Base-by-base conservation (phyloP, 2,888 invertebrate genomes). In the Tetrapedia diversipes region DNA sequence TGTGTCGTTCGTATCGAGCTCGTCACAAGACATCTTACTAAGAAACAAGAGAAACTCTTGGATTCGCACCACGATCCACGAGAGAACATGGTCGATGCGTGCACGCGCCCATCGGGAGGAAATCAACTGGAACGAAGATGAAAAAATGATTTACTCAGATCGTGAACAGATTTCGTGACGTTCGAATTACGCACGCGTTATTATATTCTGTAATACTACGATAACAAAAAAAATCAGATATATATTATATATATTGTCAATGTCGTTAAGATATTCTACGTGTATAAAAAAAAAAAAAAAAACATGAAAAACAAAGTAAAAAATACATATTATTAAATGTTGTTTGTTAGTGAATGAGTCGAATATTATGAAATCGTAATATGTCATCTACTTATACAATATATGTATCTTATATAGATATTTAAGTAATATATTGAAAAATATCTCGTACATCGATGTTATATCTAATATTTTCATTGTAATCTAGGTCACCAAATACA, bases 401-500 rank as follows among this genome's bases (percentile, higher is more conserved):
- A 82, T 83, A 73, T 86, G 77, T 80, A 86, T 86, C 85, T 84
- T 78, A 77, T 63, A 82, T 84, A 83, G 80, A 71, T 75, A 85
- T 80, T 81, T 82, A 83, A 86, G 73, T 80, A 85, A 83, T 69
- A 72, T 88, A 84, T 84, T 83, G 76, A 80, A 83, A 84, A 82
- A 78, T 86, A 83, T 82, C 80, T 82, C 75, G 80, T 86, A 86
- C 80, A 81, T 88, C 83, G 83, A 86, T 88, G 87, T 89, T 88
- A 87, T 83, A 85, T 86, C 85, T 86, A 82, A 84, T 89, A 86
- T 88, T 89, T 86, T 87, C 85, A 87, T 87, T 88, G 87, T 84
- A 87, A 89, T 87, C 86, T 89, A 84, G 85, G 87, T 89, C 85
- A 88, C 86, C 85, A 88, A 85, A 89, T 89, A 89, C 85, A 90